phyloP scores from a whole-genome alignment of 1,140 invertebrate genomes.

The Stenopsyche tienmushanensis region DNA sequence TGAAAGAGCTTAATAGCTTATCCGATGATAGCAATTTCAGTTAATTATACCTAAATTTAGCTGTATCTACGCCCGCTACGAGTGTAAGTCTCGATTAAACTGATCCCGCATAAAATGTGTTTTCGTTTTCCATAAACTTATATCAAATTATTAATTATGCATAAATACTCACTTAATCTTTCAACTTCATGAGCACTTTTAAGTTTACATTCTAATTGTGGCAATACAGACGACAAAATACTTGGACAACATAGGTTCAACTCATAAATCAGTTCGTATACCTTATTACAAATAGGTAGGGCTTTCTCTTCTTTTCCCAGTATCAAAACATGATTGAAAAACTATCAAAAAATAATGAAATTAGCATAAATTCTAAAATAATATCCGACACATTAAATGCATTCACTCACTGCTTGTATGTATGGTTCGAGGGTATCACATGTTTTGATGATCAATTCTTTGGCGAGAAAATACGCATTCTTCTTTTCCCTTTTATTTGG shows the following conservation, averaged over 20 bases:
- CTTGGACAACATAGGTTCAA: slow-evolving; percentile 91
- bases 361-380: slow-evolving; percentile 3
- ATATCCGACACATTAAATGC: no score
- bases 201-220: slow-evolving; percentile 90
- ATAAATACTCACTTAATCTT: slow-evolving; percentile 59
- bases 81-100: no score
- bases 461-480: slow-evolving; percentile 87
- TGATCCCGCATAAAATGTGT: no score
- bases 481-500: slow-evolving; percentile 91
- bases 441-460: slow-evolving; percentile 88
- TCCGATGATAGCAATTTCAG: no score
- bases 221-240: slow-evolving; percentile 84
- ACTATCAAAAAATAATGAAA: slow-evolving; percentile 59
- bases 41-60: no score
- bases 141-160: background rate
- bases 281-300: slow-evolving; percentile 77
- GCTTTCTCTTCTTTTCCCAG: slow-evolving; percentile 86
- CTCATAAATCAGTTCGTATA: slow-evolving; percentile 97
- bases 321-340: slow-evolving; percentile 93
- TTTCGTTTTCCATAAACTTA: no score
- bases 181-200: slow-evolving; percentile 87
- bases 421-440: slow-evolving; percentile 90
- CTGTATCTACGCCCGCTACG: no score
- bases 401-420: slow-evolving; percentile 81
- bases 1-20: no score